Evolutionary conservation across 2,888 invertebrate species (phyloP).

Genomic region (Diadegma fenestrale): DNA sequence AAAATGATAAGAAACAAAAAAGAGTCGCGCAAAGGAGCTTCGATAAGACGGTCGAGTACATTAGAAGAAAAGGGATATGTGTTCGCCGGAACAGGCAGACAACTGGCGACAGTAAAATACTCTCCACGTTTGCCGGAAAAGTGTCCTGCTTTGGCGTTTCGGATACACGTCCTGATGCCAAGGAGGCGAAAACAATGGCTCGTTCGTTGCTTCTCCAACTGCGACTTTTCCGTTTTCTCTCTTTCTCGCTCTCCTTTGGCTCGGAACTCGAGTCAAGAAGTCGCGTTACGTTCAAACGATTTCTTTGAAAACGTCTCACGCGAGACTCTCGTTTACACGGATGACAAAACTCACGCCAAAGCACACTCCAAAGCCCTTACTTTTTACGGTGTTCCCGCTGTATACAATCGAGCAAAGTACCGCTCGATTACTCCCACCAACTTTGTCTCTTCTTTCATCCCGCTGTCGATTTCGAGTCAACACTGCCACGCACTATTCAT

Average conservation of each 20-base stretch:
- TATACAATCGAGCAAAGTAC: slow-evolving; percentile 23
- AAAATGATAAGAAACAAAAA: not conserved
- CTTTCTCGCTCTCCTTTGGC: slow-evolving; percentile 29
- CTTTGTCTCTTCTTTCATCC: not conserved
- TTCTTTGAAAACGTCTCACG: slow-evolving; percentile 57
- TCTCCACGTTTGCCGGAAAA: slow-evolving; percentile 60
- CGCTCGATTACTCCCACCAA: slow-evolving; percentile 29
- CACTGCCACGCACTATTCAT: not conserved
- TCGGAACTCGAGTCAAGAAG: slow-evolving; percentile 22
- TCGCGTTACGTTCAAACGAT: slow-evolving; percentile 43
- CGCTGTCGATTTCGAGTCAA: slow-evolving; percentile 9
- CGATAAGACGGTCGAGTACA: slow-evolving; percentile 1
- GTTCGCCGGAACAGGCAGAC: not conserved
- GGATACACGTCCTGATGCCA: slow-evolving; percentile 74
- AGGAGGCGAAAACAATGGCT: slow-evolving; percentile 79
- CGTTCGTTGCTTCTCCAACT: slow-evolving; percentile 67
- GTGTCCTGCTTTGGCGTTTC: slow-evolving; percentile 65
- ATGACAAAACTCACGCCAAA: slow-evolving; percentile 32
- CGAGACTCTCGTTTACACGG: slow-evolving; percentile 28
- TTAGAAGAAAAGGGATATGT: slow-evolving; percentile 22
- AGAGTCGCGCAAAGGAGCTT: not conserved
- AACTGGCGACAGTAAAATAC: slow-evolving; percentile 37
- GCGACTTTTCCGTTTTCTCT: slow-evolving; percentile 49
- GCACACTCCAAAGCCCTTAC: slow-evolving; percentile 23
- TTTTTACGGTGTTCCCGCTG: slow-evolving; percentile 19